Evolutionary conservation across 2,888 invertebrate genomes (phyloP), one percentile per base, ranked within the genome.

Genomic region (Corbicula japonica): DNA sequence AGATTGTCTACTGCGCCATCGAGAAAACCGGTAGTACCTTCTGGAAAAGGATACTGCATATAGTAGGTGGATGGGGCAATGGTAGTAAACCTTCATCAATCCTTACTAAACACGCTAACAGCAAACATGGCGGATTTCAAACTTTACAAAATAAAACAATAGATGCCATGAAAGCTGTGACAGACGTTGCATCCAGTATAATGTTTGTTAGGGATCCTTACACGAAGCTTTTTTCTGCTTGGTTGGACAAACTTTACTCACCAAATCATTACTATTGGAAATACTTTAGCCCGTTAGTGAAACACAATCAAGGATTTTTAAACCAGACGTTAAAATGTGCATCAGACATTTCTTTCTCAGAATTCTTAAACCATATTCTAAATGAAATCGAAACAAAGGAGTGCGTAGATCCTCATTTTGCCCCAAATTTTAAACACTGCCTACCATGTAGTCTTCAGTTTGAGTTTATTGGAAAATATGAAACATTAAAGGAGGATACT

Each of bases 1-100:
- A 62, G 8, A 18, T 85, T 21, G 52, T 80, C 0, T 87, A 82
- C 58, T 87, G 86, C 60, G 80, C 83, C 1, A 84, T 87, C 15
- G 83, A 86, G 52, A 87, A 87, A 44, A 74, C 82, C 12, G 87
- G 87, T 6, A 80, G 80, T n/a, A 85, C 87, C 5, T 87, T 86
- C 41, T 87, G 87, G 86, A 76, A 79, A 60, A 63, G 85, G 32
- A 56, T 86, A 26, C 54, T 86, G 12, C 85, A 87, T 69, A 77
- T 79, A 5, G 38, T 52, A 0, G 56, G 62, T 28, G 77, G 77
- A 6, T 73, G 56, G 68, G 54, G 62, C 15, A 56, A 62, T 26
- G 61, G 23, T 30, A 32, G 34, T 8, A 54, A 72, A 26, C 77
- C 77, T 12, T n/a, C 28, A 8, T 32, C 26, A 1, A 62, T 77